Evolutionary conservation across 2,113 vertebrate species (phyloP).

Genomic region (Erythrocebus patas): DNA sequence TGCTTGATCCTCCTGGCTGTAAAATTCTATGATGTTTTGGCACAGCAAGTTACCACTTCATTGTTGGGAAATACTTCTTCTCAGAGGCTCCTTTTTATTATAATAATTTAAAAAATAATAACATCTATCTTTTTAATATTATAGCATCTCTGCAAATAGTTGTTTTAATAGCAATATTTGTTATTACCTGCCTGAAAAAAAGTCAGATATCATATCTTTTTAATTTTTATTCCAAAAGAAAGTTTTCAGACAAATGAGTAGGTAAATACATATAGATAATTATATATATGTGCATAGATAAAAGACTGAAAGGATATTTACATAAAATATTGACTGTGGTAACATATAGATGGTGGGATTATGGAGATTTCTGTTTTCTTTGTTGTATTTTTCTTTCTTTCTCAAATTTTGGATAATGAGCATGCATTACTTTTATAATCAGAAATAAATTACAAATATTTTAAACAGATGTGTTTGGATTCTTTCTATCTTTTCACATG

Average conservation of each 20-base stretch:
- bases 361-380: not conserved
- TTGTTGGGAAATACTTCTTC: not conserved
- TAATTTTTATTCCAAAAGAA: constrained; percentile 1
- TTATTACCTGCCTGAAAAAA: not conserved
- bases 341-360: not conserved
- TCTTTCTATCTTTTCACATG: not conserved
- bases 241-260: not conserved
- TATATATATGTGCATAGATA: not conserved
- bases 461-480: not conserved
- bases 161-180: not conserved
- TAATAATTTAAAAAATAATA: not conserved
- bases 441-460: not conserved
- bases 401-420: not conserved
- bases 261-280: not conserved
- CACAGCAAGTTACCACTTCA: not conserved
- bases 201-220: not conserved
- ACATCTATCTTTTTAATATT: not conserved
- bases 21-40: not conserved
- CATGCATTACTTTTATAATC: not conserved
- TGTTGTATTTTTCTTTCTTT: not conserved
- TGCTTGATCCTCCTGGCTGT: not conserved
- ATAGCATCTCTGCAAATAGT: not conserved
- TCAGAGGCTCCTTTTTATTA: not conserved
- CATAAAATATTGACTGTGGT: not conserved
- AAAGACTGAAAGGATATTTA: not conserved